A percentile compares a stretch with the other conserved stretches of the same genome.
Conservation (phyloP, 2,888 invertebrate genomes). For the Drosophila mimetica region DNA sequence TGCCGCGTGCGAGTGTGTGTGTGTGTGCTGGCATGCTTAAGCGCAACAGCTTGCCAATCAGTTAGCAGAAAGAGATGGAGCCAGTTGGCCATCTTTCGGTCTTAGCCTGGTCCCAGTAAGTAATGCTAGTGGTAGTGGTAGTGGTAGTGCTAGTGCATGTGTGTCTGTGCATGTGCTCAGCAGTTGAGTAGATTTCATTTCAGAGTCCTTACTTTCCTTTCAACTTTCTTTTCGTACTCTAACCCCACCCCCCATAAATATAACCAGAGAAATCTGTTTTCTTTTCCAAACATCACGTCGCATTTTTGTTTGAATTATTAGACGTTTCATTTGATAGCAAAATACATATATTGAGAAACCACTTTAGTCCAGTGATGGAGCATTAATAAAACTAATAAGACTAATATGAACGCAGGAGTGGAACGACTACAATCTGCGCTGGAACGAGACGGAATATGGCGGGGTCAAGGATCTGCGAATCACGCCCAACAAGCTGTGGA, state of each 20-base stretch:
- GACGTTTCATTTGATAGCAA: conserved; percentile 18
- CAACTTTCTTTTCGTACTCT: conserved; percentile 30
- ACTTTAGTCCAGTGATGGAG: conserved; percentile 1
- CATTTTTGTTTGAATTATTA: conserved; percentile 61
- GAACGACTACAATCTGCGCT: conserved; percentile 98
- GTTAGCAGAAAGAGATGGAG: conserved; percentile 11
- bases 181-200: conserved; percentile 41
- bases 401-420: conserved; percentile 90
- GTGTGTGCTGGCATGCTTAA: conserved; percentile 18
- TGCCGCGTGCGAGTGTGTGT: conserved; percentile 1
- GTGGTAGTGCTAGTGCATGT: conserved; percentile 23
- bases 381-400: conserved; percentile 29
- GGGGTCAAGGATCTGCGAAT: conserved; percentile 97
- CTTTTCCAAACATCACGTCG: conserved; percentile 62
- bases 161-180: conserved; percentile 54
- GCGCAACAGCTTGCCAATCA: conserved; percentile 43
- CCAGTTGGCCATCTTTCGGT: conserved; percentile 12
- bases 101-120: conserved; percentile 5
- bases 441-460: conserved; percentile 98
- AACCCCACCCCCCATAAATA: background rate
- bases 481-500: conserved; percentile 98
- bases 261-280: conserved; percentile 34
- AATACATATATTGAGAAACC: background rate
- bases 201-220: conserved; percentile 19
- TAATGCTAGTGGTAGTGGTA: conserved; percentile 19